Evolutionary conservation across 2,113 vertebrate genomes (phyloP), one percentile per base, ranked within the genome.

Genomic region (Fregata magnificens): DNA sequence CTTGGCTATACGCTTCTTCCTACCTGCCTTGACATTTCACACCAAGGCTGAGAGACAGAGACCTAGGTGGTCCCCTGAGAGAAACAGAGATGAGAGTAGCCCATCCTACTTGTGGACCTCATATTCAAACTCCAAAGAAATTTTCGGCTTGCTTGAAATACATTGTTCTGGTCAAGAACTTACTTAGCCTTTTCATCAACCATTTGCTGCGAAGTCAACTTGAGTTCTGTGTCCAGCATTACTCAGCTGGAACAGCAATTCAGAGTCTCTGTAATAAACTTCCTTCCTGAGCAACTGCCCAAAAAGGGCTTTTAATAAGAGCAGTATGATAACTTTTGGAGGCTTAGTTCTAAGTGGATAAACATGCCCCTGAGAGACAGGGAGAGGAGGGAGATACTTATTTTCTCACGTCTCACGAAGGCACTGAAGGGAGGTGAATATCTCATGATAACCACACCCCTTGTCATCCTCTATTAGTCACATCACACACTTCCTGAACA

Each of bases 381-480:
- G 87, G 47, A 93, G 65, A 82, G 34, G 36, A 93, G 77, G 17
- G 28, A 91, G 25, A 82, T 87, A 77, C 80, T 97, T 95, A 72
- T 91, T 97, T 89, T 92, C 96, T 97, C 76, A 80, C 13, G 20
- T 97, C 93, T 92, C 94, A 97, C 36, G 86, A 95, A 90, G 88
- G 53, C 95, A 94, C 79, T 42, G 80, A 87, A 94, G 88, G 93
- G 95, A 97, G 97, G 96, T 95, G 94, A 97, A 88, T 96, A 93
- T 96, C 90, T 97, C 96, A 88, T 93, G 97, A 88, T 96, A 95
- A 92, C 97, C 98, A 97, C 98, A 98, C 98, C 98, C 97, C 94
- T 94, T 97, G 97, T 97, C 86, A 95, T 92, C 96, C 85, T 88
- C 92, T 97, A 90, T 98, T 98, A 98, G 97, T 98, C 98, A 98